These are phyloP conservation scores for Crocallis elinguaria DNA, from an alignment of 2,888 invertebrate genomes.

Conservation along the genomic window DNA sequence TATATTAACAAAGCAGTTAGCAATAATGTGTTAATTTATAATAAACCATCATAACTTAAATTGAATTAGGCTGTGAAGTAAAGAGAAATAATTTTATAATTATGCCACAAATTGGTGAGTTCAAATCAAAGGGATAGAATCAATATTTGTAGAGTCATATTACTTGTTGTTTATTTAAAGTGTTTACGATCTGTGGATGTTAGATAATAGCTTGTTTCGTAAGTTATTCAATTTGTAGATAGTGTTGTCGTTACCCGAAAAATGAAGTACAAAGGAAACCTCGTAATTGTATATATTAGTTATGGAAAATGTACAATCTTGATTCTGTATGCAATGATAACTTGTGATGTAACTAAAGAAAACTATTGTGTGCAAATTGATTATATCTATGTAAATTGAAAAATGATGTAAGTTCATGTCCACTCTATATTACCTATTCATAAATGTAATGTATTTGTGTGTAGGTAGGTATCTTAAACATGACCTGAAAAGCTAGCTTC, in stretches of 20 bases:
- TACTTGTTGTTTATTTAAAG: constrained; percentile 25
- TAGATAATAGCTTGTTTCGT: constrained; percentile 20
- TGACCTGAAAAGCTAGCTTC: too few relatives aligned
- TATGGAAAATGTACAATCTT: constrained; percentile 38
- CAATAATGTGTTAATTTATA: background rate
- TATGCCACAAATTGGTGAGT: constrained; percentile 13
- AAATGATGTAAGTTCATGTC: constrained; percentile 12
- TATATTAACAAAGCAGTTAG: background rate
- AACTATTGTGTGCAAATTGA: constrained; percentile 25
- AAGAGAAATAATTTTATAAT: background rate
- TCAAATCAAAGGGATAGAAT: constrained; percentile 2
- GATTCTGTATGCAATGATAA: constrained; percentile 24
- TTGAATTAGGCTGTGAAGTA: constrained; percentile 11
- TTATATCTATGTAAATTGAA: constrained; percentile 5
- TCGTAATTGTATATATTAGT: constrained; percentile 42
- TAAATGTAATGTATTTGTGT: too few relatives aligned
- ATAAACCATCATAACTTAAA: background rate
- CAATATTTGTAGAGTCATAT: constrained; percentile 12
- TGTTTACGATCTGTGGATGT: constrained; percentile 28
- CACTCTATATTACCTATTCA: too few relatives aligned
- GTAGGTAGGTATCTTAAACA: background rate
- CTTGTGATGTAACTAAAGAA: constrained; percentile 17
- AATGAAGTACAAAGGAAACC: constrained; percentile 52
- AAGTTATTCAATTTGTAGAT: constrained; percentile 34
- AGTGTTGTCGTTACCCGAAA: constrained; percentile 40